Evolutionary conservation across 2,888 invertebrate genomes (phyloP).

Genomic region (Thera britannica): DNA sequence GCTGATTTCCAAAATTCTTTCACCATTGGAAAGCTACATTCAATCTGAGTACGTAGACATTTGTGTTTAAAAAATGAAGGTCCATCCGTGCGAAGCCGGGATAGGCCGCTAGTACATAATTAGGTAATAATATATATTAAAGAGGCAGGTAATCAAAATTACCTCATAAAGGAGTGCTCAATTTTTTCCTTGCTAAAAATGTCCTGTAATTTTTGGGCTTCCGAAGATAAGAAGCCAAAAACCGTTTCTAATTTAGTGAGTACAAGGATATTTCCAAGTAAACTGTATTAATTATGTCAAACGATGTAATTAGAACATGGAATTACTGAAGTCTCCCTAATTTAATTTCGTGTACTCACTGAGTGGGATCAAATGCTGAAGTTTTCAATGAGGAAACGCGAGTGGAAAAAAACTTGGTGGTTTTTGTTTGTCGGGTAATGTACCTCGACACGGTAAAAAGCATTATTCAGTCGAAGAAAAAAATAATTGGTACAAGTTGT

Average conservation of each 20-base stretch:
- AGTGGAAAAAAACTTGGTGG: not conserved
- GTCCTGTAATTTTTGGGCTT: constrained; percentile 18
- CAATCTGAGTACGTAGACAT: too few species aligned
- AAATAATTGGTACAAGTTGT: too few species aligned
- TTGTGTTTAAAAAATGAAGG: too few species aligned
- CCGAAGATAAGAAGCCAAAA: constrained; percentile 19
- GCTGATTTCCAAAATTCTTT: too few species aligned
- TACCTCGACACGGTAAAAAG: not conserved
- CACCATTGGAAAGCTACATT: too few species aligned
- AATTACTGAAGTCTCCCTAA: constrained; percentile 15
- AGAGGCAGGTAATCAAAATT: not conserved
- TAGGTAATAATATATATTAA: not conserved
- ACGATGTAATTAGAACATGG: constrained; percentile 24
- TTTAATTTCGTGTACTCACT: constrained; percentile 19
- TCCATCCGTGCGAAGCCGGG: too few species aligned
- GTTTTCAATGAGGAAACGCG: constrained; percentile 20
- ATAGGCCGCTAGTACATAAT: not conserved
- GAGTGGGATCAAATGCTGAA: constrained; percentile 27
- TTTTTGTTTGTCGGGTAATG: not conserved
- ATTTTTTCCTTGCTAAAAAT: not conserved
- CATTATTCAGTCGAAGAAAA: too few species aligned
- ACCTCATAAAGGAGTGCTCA: not conserved
- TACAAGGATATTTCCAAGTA: constrained; percentile 7
- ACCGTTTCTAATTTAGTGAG: constrained; percentile 7
- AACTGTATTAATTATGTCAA: constrained; percentile 19